Evolutionary conservation across 2,888 invertebrate genomes (phyloP).

Genomic region (Drosophila sordidapex): DNA sequence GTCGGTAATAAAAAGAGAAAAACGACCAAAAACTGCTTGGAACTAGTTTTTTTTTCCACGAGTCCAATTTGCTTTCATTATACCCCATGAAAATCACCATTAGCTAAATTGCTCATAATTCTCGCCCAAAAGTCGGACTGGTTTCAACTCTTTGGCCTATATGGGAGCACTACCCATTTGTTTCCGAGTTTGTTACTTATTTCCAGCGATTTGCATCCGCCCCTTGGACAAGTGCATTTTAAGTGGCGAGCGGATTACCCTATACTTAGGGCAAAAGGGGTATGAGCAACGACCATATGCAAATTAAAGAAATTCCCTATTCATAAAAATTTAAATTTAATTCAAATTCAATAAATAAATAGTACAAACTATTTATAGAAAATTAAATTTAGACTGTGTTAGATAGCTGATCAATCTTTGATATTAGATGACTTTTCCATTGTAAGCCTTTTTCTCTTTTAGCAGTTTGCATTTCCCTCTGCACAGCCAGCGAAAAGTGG

Average conservation of each 20-base stretch:
- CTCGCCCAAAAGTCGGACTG: conserved; percentile 43
- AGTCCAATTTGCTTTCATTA: conserved; percentile 26
- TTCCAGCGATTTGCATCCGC: conserved; percentile 39
- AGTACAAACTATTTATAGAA: not conserved
- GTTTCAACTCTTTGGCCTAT: conserved; percentile 19
- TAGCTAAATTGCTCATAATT: conserved; percentile 73
- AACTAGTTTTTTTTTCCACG: not conserved
- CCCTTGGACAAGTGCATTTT: not conserved
- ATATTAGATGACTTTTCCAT: not conserved
- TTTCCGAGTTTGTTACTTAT: conserved; percentile 44
- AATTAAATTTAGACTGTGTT: not conserved
- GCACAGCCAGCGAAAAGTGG: conserved; percentile 51
- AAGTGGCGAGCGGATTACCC: not conserved
- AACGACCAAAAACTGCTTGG: conserved; percentile 1
- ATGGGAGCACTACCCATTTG: conserved; percentile 48
- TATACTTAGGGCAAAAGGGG: not conserved
- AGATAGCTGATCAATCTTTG: not conserved
- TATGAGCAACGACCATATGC: not conserved
- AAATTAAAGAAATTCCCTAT: not conserved
- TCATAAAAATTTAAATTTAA: not conserved
- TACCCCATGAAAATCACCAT: conserved; percentile 69
- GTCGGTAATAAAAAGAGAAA: conserved; percentile 1
- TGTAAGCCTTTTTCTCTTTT: not conserved
- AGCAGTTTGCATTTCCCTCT: conserved; percentile 13
- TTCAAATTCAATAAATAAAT: not conserved